Percentiles rank a stretch among this genome's conserved stretches.
Evolutionary conservation across 2,888 invertebrate species (phyloP).

Genomic region (Lissocephala sabroskyi): DNA sequence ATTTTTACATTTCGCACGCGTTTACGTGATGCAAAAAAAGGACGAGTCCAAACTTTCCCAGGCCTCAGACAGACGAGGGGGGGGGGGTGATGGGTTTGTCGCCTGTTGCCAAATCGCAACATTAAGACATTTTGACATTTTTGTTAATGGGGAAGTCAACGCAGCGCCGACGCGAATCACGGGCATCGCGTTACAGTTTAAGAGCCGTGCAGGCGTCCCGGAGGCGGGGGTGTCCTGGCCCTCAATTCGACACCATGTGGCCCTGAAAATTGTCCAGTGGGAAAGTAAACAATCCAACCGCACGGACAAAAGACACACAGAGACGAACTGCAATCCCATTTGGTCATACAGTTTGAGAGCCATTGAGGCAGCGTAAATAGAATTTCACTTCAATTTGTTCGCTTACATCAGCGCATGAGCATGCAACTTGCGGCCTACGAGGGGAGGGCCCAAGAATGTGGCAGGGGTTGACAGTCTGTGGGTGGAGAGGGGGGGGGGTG

Average conservation of each 20-base stretch:
- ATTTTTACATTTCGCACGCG: conserved; percentile 43
- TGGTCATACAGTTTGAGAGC: conserved; percentile 15
- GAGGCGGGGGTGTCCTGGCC: too few relatives aligned
- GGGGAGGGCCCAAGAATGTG: too few relatives aligned
- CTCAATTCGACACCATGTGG: too few relatives aligned
- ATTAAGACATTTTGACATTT: conserved; percentile 56
- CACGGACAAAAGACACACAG: not conserved
- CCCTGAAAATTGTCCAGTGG: not conserved
- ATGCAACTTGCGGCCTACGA: too few relatives aligned
- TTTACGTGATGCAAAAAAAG: conserved; percentile 36
- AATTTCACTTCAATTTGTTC: conserved; percentile 34
- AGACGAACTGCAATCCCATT: conserved; percentile 5
- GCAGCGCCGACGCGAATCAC: too few relatives aligned
- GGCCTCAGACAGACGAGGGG: not conserved
- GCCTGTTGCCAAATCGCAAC: conserved; percentile 19
- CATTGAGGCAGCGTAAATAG: conserved; percentile 35
- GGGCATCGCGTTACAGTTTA: conserved; percentile 54
- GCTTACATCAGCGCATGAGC: conserved; percentile 62
- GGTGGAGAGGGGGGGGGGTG: too few relatives aligned
- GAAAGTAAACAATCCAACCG: not conserved
- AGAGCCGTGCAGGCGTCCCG: too few relatives aligned
- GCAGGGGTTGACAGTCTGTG: too few relatives aligned
- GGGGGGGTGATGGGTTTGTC: conserved; percentile 7
- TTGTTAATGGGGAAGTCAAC: conserved; percentile 54
- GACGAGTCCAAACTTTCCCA: too few relatives aligned